Conservation (phyloP, 2,888 invertebrate genomes). For the Cephus nigrinus region DNA sequence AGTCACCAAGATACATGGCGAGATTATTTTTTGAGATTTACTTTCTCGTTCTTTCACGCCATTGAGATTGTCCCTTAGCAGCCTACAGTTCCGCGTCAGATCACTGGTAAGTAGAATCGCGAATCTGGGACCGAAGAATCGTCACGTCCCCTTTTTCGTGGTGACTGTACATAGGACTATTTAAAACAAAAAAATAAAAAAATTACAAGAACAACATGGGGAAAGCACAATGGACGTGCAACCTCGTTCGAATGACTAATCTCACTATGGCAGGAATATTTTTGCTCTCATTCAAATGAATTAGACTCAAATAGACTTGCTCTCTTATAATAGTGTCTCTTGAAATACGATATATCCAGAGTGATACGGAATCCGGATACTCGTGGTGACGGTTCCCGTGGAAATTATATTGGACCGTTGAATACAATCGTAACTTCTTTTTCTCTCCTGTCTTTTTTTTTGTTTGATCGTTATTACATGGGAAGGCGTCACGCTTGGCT, state of each 20-base stretch:
- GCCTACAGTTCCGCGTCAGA: neutral
- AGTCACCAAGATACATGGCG: neutral
- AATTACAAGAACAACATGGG: slow-evolving; percentile 9
- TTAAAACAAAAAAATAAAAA: slow-evolving; percentile 3
- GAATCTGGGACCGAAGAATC: neutral
- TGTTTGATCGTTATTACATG: neutral
- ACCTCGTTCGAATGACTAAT: neutral
- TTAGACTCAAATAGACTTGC: neutral
- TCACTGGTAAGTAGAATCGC: slow-evolving; percentile 1
- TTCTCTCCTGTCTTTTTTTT: neutral
- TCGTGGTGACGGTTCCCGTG: neutral
- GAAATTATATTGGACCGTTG: neutral
- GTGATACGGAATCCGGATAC: neutral
- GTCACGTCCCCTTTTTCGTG: neutral
- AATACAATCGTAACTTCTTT: neutral
- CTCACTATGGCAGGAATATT: slow-evolving; percentile 26
- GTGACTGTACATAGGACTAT: neutral
- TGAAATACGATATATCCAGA: neutral
- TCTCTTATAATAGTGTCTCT: neutral
- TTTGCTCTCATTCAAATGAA: neutral
- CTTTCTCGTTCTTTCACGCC: neutral
- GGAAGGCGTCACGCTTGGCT: neutral
- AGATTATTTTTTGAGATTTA: neutral
- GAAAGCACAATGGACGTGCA: slow-evolving; percentile 6
- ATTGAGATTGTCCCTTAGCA: neutral